Evolutionary conservation across 2,113 vertebrate species (phyloP), one percentile per base, ranked within the genome.

Genomic region (Mus musculus): DNA sequence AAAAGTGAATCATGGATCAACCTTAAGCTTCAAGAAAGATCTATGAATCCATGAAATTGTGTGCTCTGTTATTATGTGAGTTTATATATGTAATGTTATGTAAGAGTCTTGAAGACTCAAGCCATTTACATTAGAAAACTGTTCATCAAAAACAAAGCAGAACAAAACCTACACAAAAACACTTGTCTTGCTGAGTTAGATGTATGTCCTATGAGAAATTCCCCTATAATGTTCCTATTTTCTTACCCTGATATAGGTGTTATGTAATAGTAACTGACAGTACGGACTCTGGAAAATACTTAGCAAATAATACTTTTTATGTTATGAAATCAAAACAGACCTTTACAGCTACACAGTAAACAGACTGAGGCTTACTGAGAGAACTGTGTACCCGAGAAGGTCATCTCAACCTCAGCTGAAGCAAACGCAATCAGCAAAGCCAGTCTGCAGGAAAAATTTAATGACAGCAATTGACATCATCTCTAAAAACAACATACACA

Each of bases 381-480:
- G 22, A 71, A 54, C 19, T 20, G 11, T 93, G 46, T 5, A 20
- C 78, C 39, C 22, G 28, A 49, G 26, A 52, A 88, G 69, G 49
- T 84, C 54, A 73, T 49, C 69, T 59, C 16, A 82, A 81, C 54
- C 8, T 65, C 54, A 88, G 9, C 61, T 95, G 39, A 92, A 92
- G 13, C 9, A 78, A 94, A 52, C 72, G 33, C 24, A 94, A 54
- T 89, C 54, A 94, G 80, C 61, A 36, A 85, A 67, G 63, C 30
- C 63, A 56, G 80, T 89, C 46, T 89, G 59, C 56, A 89, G 61
- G 88, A 80, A 86, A 91, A 73, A 59, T 89, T 87, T 49, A 81
- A 93, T 7, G 36, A 85, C 19, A 71, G 26, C 13, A 77, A 49
- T 19, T 81, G 92, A 46, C 59, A 59, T 75, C 65, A 76, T 71